Conservation (phyloP, 2,888 invertebrate genomes). For the Lasioglossum villosulum region DNA sequence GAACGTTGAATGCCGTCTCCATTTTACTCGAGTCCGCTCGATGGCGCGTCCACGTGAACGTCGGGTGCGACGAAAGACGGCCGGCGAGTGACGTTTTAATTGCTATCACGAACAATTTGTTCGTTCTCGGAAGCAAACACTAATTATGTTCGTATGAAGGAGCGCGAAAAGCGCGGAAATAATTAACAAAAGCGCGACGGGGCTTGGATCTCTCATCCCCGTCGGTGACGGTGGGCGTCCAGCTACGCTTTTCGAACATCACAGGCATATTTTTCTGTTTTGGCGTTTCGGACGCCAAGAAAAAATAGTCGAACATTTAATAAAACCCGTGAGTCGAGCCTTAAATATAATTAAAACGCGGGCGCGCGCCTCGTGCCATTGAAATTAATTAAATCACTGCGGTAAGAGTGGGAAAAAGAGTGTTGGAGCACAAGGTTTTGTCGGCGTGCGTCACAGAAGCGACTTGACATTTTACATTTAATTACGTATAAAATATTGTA, state of each 20-base stretch:
- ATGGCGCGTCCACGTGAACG: constrained; percentile 6
- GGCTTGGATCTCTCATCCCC: neutral
- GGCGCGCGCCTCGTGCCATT: neutral
- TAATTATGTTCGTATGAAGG: constrained; percentile 46
- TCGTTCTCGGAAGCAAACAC: constrained; percentile 32
- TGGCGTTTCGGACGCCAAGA: neutral
- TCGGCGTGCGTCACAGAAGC: neutral
- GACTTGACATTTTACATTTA: neutral
- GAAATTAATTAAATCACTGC: neutral
- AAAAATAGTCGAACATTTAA: neutral
- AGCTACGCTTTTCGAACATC: neutral
- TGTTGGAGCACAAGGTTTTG: neutral
- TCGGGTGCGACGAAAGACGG: constrained; percentile 1
- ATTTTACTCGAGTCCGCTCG: neutral
- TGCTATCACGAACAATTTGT: constrained; percentile 39
- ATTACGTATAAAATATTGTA: constrained; percentile 1
- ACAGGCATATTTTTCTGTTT: neutral
- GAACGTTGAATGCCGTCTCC: neutral
- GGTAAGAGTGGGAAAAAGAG: neutral
- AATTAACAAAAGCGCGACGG: constrained; percentile 31
- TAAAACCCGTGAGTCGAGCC: neutral
- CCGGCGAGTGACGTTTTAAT: constrained; percentile 17
- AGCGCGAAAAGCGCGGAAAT: constrained; percentile 34
- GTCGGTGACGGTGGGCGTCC: neutral
- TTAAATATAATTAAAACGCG: constrained; percentile 7